Evolutionary conservation across 92 coral and sea anemone species (phyloP), one percentile per base, ranked within the genome.

Genomic region (Porites rus): DNA sequence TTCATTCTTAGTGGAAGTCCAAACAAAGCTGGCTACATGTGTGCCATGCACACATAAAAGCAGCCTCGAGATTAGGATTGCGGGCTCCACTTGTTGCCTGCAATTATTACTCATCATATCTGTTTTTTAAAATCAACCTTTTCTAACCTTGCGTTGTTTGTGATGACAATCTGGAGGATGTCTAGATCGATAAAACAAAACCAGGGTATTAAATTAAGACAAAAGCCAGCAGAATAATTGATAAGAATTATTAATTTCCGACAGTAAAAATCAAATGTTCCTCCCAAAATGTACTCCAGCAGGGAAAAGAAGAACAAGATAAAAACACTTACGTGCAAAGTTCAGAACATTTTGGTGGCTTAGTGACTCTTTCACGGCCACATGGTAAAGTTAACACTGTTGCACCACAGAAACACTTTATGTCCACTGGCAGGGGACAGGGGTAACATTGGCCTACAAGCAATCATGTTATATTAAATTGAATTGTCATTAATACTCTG

Each of bases 311-410:
- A 10, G 4, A 56, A 56, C 11, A 56, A 10, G 61, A 56, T 10
- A 14, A 10, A 8, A 10, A 56, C 13, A 69, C 93, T 64, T 81
- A 95, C 99, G 84, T 96, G 98, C 99, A 96, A 9, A 83, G 83
- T 86, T 96, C 95, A 74, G 86, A 31, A 80, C 99, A 96, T 77
- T 92, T 94, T 9, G 99, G 99, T 64, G 99, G 99, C 68, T 93
- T 97, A 17, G 99, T 95, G 54, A 91, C 90, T 84, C 89, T 96
- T 83, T 97, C 99, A 65, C 97, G 65, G 0, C 99, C 99, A 81
- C 99, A 97, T 22, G 98, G 99, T 51, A 97, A 76, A 8, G 97
- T 91, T 11, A 97, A 76, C 43, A 77, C 93, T 53, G 99, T 97
- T 7, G 92, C 71, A 28, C 96, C 98, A 92, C 99, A 97, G 80